phyloP scores from a whole-genome alignment of 2,888 invertebrate species.

The Acanthosepion lycidas region DNA sequence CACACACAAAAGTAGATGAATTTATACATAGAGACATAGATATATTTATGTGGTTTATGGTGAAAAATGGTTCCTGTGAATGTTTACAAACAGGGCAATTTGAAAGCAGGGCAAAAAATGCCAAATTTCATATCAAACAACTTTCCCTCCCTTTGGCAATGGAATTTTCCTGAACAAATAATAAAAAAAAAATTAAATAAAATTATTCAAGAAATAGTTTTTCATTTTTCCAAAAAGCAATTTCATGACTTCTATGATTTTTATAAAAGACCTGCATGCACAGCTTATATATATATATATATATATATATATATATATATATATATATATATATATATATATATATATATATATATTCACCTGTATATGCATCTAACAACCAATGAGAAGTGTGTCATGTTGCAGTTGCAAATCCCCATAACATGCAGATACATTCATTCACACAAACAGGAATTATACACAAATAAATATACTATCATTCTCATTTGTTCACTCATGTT shows the following conservation, averaged over 20 bases:
- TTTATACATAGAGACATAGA: not conserved
- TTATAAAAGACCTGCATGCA: not conserved
- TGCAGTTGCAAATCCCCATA: not conserved
- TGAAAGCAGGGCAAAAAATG: not conserved
- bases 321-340: too few relatives aligned
- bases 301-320: not conserved
- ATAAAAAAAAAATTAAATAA: not conserved
- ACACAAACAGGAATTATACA: not conserved
- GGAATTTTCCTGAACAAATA: not conserved
- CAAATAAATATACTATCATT: too few relatives aligned
- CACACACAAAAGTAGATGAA: too few relatives aligned
- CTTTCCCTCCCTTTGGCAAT: not conserved
- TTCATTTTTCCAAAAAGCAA: not conserved
- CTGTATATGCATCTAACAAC: not conserved
- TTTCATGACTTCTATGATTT: not conserved
- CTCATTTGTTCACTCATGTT: too few relatives aligned
- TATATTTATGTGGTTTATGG: not conserved
- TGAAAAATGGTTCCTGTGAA: not conserved
- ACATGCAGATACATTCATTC: not conserved
- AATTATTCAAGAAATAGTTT: not conserved
- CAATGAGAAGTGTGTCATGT: not conserved
- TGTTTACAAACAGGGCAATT: not conserved
- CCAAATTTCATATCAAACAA: not conserved
- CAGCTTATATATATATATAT: too few relatives aligned
- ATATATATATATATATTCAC: not conserved